Evolutionary conservation across 2,888 invertebrate genomes (phyloP), one percentile per base, ranked within the genome.

Genomic region (Eupithecia dodoneata): DNA sequence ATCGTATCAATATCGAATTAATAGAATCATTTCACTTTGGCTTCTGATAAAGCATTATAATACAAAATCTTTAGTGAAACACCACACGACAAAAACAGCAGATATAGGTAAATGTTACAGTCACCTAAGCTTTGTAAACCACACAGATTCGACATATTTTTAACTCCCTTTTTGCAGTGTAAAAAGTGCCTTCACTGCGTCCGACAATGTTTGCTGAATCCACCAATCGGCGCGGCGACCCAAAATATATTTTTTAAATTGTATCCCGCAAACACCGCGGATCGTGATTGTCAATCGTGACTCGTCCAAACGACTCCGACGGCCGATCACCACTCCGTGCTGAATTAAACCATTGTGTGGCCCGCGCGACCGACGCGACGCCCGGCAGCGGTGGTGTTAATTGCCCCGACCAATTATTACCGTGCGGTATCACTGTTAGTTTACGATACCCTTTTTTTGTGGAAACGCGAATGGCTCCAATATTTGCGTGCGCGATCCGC

Each of bases 371-470:
- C 63, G 63, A 30, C 79, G 66, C 63, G 63, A 30, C 79, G 66
- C 74, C 79, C 74, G 80, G 73, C 81, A 72, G 79, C 63, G 73
- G 81, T 72, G 67, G 83, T 83, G 85, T 85, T 89, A 89, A 91
- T 90, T 87, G 90, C 85, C 85, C 82, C 80, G 82, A 84, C 85
- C 91, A 89, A 90, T 91, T 90, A 90, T 87, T 84, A 84, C 85
- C 79, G 82, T 78, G 81, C 82, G 82, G 81, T 87, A 87, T 88
- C 89, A 88, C 86, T 87, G 87, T 88, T 89, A 87, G 88, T 87
- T 87, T 85, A 88, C 86, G 83, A 86, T 88, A 86, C 3, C 55
- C 82, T 84, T 86, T 86, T 87, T 85, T 66, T 59, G 45, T 47
- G 70, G 47, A 47, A 18, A 59, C 55, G 55, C 9, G 18, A 59